Base-by-base conservation (phyloP, 2,113 vertebrate species). In the Astur gentilis region DNA sequence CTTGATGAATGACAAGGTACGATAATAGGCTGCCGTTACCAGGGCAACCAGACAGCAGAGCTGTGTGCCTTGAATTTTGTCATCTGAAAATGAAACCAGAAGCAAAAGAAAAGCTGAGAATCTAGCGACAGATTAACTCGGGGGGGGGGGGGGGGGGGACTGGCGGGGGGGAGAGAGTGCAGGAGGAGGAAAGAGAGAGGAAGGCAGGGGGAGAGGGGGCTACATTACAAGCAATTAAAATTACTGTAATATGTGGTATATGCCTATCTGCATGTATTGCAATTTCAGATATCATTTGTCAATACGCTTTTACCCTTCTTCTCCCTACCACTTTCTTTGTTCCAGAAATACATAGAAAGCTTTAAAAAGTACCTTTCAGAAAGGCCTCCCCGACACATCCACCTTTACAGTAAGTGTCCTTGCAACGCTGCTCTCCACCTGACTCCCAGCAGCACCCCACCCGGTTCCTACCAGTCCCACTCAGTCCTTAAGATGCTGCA, bases 1-100 rank as follows among this genome's bases (percentile, higher is more conserved):
- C 98, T 99, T 99, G 99, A 99, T 99, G 99, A 99, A 99, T 99
- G 98, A 99, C 99, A 99, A 99, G 99, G 99, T 99, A 99, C 98
- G 98, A 99, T 99, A 99, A 99, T 99, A 98, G 99, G 98, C 98
- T 98, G 97, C 97, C 98, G 99, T 99, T 99, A 71, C 99, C 98
- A 99, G 99, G 98, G 99, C 98, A 99, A 99, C 99, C 98, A 99
- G 99, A 99, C 99, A 98, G 98, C 98, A 98, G 98, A 98, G 96
- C 98, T 98, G 98, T 98, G 98, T 98, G 98, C 98, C 98, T 98
- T 98, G 98, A 98, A 98, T 98, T 98, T 98, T 98, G 98, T 98
- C 98, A 98, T 98, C 97, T 98, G 98, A 98, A 98, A 99, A 99
- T 99, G 98, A 99, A 99, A 99, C 98, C 98, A 98, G 98, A 98